Conservation (phyloP, 2,888 invertebrate species). For the Frankliniella intonsa region DNA sequence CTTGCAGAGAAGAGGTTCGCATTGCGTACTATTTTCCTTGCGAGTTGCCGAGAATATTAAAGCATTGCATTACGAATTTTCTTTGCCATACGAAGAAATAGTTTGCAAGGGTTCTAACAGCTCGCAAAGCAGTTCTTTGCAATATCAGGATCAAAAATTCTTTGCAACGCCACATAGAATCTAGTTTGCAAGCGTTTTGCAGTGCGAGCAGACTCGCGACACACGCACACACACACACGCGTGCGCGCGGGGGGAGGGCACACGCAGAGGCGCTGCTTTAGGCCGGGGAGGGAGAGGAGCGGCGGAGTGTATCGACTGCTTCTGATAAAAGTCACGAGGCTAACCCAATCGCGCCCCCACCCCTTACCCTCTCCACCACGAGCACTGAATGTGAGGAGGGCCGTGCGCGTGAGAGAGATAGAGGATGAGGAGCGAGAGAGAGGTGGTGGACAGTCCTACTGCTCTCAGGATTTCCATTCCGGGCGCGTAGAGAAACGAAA, state of each 20-base stretch:
- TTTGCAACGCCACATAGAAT: too few species aligned
- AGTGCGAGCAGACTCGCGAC: not conserved
- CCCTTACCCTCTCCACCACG: not conserved
- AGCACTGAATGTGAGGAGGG: not conserved
- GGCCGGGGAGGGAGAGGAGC: too few species aligned
- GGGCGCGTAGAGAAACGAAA: not conserved
- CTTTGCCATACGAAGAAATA: too few species aligned
- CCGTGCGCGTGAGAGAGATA: not conserved
- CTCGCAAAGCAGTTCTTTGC: too few species aligned
- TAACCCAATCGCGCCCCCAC: not conserved
- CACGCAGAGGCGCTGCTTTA: too few species aligned
- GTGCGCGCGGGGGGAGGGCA: not conserved
- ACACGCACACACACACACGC: not conserved
- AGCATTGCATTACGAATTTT: too few species aligned
- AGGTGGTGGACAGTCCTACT: not conserved
- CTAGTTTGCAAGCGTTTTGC: too few species aligned
- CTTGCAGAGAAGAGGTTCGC: too few species aligned
- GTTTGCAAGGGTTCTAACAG: too few species aligned
- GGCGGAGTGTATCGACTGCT: not conserved
- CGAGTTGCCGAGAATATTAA: too few species aligned
- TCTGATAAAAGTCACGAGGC: not conserved
- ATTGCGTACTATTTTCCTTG: too few species aligned
- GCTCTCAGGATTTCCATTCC: slow-evolving; percentile 3
- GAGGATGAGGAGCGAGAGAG: not conserved
- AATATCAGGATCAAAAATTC: too few species aligned